phyloP scores from a whole-genome alignment of 64 coral and sea anemone genomes.

The Actinia tenebrosa region DNA sequence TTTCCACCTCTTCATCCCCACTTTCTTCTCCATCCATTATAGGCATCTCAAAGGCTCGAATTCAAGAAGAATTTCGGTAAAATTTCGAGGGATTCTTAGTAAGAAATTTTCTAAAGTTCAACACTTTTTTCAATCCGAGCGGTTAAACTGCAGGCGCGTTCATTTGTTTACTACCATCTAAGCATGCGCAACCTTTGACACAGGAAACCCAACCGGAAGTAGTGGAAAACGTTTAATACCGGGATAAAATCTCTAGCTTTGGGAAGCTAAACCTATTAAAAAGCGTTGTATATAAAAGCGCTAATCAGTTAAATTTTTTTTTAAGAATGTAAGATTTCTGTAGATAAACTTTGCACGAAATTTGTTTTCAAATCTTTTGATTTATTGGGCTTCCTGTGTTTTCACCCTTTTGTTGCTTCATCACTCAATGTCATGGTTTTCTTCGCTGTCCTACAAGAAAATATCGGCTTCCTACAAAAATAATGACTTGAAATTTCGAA shows the following conservation, averaged over 20 bases:
- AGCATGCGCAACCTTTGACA: not conserved
- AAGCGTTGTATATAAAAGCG: not conserved
- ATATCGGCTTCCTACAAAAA: not conserved
- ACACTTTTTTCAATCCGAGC: not conserved
- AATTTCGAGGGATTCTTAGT: not conserved
- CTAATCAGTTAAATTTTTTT: not conserved
- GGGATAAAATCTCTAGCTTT: not conserved
- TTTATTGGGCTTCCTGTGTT: not conserved
- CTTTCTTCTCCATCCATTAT: constrained; percentile 96
- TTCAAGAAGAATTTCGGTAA: not conserved
- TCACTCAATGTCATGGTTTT: not conserved
- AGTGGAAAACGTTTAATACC: not conserved
- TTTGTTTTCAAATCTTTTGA: not conserved
- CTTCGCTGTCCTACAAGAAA: too few relatives aligned
- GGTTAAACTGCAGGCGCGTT: constrained; percentile 1
- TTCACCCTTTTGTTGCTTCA: not conserved
- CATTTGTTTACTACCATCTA: constrained; percentile 6
- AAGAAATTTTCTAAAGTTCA: not conserved
- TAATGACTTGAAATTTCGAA: not conserved
- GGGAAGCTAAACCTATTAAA: not conserved
- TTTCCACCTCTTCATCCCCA: constrained; percentile 89
- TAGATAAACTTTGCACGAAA: not conserved
- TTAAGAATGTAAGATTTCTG: not conserved
- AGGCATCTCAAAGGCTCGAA: constrained; percentile 41
- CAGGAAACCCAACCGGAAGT: constrained; percentile 1